phyloP scores from a whole-genome alignment of 2,113 vertebrate species.

The Otus sunia region DNA sequence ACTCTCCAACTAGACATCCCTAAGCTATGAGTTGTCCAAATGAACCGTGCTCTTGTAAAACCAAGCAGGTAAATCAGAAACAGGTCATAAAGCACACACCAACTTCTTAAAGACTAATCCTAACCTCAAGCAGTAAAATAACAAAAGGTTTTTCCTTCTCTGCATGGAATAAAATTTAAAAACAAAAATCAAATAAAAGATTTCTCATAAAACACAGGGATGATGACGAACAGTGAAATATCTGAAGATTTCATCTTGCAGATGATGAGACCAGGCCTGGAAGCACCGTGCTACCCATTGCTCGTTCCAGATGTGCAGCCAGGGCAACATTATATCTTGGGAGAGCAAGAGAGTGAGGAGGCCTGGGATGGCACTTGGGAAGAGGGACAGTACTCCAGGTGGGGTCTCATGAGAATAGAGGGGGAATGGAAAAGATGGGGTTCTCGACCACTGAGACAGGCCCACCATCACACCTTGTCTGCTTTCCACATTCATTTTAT shows the following conservation, averaged over 20 bases:
- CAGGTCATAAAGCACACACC: accelerated
- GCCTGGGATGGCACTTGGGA: too few species aligned
- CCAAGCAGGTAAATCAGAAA: background rate
- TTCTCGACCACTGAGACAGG: too few species aligned
- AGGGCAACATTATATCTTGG: too few species aligned
- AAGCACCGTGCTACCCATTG: accelerated
- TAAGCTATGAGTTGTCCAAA: background rate
- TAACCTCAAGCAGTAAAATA: background rate
- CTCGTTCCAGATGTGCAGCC: background rate
- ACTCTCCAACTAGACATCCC: background rate
- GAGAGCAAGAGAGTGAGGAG: too few species aligned
- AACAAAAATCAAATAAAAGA: background rate
- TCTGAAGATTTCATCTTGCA: background rate
- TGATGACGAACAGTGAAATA: background rate
- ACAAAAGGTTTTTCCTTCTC: background rate
- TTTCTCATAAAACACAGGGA: background rate
- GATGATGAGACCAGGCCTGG: background rate
- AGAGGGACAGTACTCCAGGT: too few species aligned
- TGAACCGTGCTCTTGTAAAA: background rate
- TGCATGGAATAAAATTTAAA: background rate
- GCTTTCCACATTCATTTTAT: accelerated
- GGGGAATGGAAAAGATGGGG: too few species aligned
- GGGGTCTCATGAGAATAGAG: too few species aligned
- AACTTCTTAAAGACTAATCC: background rate
- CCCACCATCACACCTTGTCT: background rate